Conservation (phyloP, 2,113 vertebrate species). For the Tachuris rubrigastra region DNA sequence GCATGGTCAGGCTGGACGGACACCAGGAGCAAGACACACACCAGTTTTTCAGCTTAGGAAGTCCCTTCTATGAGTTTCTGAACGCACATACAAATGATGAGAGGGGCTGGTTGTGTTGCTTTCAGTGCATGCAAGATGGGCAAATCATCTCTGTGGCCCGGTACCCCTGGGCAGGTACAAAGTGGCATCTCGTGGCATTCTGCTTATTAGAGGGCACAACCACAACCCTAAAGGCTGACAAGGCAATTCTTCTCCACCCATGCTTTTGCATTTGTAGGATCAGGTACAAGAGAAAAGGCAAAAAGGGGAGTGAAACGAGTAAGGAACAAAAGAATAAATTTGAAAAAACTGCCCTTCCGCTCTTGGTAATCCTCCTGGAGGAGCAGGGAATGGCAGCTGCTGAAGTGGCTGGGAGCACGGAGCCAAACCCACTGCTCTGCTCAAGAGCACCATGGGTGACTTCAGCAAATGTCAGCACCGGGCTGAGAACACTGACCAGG, state of each 20-base stretch:
- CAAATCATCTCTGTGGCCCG: neutral
- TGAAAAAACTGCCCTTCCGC: neutral
- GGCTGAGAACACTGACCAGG: neutral
- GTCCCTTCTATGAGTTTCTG: neutral
- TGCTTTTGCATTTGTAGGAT: neutral
- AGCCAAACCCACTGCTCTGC: neutral
- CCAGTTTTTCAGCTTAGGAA: neutral
- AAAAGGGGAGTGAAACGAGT: neutral
- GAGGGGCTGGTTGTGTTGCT: neutral
- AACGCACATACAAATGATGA: neutral
- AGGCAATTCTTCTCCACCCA: neutral
- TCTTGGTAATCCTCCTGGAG: neutral
- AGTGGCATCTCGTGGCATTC: neutral
- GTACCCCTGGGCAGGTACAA: neutral
- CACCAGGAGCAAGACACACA: rapidly evolving
- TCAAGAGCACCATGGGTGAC: rapidly evolving
- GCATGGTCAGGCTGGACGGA: rapidly evolving
- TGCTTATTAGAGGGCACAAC: neutral
- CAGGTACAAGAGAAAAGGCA: neutral
- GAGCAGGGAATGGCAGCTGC: neutral
- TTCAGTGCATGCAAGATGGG: rapidly evolving
- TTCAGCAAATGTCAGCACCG: neutral
- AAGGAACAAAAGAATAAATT: neutral
- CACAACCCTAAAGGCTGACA: neutral
- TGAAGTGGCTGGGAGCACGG: too few species aligned